Conservation (phyloP, 2,797 vertebrate genomes). For the Pteronotus mesoamericanus region DNA sequence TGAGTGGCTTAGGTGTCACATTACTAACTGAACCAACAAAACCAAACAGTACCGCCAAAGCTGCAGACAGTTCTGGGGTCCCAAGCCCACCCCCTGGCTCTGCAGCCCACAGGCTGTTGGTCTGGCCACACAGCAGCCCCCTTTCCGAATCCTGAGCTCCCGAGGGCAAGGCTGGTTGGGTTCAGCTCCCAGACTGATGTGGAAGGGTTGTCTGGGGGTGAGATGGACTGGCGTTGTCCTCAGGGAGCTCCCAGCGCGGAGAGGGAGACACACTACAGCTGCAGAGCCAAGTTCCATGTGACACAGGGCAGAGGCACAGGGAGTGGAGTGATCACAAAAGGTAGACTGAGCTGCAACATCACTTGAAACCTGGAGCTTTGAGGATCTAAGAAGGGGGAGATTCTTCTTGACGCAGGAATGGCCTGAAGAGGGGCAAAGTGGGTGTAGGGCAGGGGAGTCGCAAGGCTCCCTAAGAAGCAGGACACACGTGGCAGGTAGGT, state of each 20-base stretch:
- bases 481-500: neutral
- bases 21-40: neutral
- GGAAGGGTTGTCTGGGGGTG: neutral
- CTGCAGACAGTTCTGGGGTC: neutral
- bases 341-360: neutral
- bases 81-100: neutral
- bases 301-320: neutral
- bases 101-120: neutral
- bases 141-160: neutral
- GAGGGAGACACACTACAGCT: neutral
- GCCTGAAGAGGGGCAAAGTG: fast-evolving
- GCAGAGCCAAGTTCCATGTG: fast-evolving
- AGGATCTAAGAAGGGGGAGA: neutral
- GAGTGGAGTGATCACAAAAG: neutral
- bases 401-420: neutral
- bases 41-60: neutral
- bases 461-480: neutral
- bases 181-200: neutral
- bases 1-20: neutral
- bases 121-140: neutral
- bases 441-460: fast-evolving
- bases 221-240: neutral
- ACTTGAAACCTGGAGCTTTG: neutral
- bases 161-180: neutral
- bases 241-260: neutral